Evolutionary conservation across 2,797 vertebrate genomes (phyloP), one percentile per base, ranked within the genome.

Genomic region (Anabacerthia variegaticeps): DNA sequence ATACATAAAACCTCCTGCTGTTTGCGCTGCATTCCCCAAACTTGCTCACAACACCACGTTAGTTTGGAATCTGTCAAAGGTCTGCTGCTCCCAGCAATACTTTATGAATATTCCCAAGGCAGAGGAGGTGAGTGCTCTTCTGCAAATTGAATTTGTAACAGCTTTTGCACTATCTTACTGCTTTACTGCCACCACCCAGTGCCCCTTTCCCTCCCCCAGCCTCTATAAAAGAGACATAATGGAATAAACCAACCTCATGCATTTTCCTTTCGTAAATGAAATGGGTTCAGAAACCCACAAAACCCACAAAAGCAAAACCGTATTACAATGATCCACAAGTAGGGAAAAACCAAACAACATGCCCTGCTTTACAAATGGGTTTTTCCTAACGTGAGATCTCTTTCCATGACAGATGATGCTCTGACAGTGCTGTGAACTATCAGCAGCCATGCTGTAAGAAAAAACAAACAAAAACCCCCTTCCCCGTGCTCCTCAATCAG

Each of bases 121-220:
- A 92, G 88, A 82, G 89, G 77, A 94, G 93, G 92, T 89, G 91
- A 94, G 95, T 61, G 96, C 90, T 96, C 84, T 69, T 69, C 90
- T 75, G 96, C 92, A 96, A 93, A 96, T 95, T 93, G 93, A 94
- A 94, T 96, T 90, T 95, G 90, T 93, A 95, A 95, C 95, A 94
- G 94, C 94, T 96, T 94, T 93, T 96, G 93, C 94, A 85, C 95
- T 93, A 82, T 85, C 88, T 79, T 66, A 85, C 80, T 65, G 94
- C 93, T 90, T 84, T 94, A 86, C 79, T 81, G 43, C 85, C 67
- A 61, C 93, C 44, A 8, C 88, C 95, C 93, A 74, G 59, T 93
- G 91, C 89, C 94, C 92, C 95, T 10, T 85, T 92, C 89, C 89
- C 89, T 95, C 94, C 80, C 77, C 52, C 84, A 51, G 37, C 73